These are phyloP conservation scores for Bos indicus DNA, from an alignment of 2,113 vertebrate genomes.

Conservation along the genomic window DNA sequence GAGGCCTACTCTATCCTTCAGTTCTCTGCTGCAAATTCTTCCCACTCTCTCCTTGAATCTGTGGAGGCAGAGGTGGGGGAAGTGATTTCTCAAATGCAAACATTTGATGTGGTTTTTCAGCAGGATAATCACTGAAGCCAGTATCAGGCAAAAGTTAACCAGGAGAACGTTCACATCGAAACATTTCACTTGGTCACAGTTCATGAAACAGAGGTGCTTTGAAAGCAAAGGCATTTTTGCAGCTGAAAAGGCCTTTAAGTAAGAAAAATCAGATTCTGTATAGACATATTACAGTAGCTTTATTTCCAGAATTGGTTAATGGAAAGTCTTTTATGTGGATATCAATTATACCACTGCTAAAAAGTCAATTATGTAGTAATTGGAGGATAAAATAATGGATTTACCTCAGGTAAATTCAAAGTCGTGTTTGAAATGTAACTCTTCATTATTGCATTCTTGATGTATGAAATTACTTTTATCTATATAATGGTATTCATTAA, in stretches of 20 bases:
- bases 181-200: constrained; percentile 46
- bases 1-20: neutral
- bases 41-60: neutral
- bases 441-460: constrained; percentile 63
- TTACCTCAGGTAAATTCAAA: constrained; percentile 67
- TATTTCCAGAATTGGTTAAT: constrained; percentile 62
- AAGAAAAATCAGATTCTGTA: constrained; percentile 37
- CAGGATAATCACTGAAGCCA: neutral
- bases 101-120: constrained; percentile 45
- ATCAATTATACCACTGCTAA: constrained; percentile 62
- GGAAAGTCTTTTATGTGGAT: constrained; percentile 63
- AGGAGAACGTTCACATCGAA: constrained; percentile 46
- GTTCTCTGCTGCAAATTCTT: neutral
- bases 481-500: constrained; percentile 67
- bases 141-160: constrained; percentile 48
- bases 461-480: constrained; percentile 72
- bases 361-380: constrained; percentile 73
- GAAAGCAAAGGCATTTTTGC: constrained; percentile 42
- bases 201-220: neutral
- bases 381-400: constrained; percentile 68
- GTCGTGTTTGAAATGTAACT: constrained; percentile 61
- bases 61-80: neutral
- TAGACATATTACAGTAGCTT: constrained; percentile 36
- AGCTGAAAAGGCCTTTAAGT: constrained; percentile 46
- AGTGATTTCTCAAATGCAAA: constrained; percentile 52